Evolutionary conservation across 2,797 vertebrate species (phyloP).

Genomic region (Potorous gilbertii): DNA sequence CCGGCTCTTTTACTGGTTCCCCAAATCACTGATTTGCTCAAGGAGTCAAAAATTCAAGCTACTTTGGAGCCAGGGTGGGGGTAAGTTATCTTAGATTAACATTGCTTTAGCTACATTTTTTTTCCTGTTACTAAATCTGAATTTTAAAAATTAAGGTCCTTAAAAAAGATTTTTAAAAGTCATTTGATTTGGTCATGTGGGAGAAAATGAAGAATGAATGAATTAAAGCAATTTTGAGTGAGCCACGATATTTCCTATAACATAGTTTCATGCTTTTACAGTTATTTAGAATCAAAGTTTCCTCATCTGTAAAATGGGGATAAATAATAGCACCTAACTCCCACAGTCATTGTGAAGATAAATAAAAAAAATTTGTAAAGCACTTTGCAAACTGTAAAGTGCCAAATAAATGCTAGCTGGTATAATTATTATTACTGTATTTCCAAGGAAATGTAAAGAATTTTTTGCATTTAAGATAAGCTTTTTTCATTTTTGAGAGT

Average conservation of each 20-base stretch:
- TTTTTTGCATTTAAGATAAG: background rate
- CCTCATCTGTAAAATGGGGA: slow-evolving; percentile 14
- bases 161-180: background rate
- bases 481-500: background rate
- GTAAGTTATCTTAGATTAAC: slow-evolving; percentile 75
- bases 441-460: background rate
- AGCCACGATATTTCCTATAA: slow-evolving; percentile 17
- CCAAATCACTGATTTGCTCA: slow-evolving; percentile 80
- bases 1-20: slow-evolving; percentile 82
- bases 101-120: slow-evolving; percentile 40
- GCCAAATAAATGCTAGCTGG: background rate
- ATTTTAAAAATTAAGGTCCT: background rate
- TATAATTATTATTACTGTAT: background rate
- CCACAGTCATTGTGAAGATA: background rate
- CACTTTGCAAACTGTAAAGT: background rate
- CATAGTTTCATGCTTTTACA: slow-evolving; percentile 8
- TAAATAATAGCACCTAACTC: background rate
- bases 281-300: slow-evolving; percentile 39
- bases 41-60: slow-evolving; percentile 80
- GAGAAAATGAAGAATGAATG: slow-evolving; percentile 18
- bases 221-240: background rate
- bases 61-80: slow-evolving; percentile 79
- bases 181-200: background rate
- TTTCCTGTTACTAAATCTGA: slow-evolving; percentile 13
- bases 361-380: background rate